These are phyloP conservation scores for Rotaria magnacalcarata DNA, from an alignment of 2,888 invertebrate genomes.

Conservation along the genomic window DNA sequence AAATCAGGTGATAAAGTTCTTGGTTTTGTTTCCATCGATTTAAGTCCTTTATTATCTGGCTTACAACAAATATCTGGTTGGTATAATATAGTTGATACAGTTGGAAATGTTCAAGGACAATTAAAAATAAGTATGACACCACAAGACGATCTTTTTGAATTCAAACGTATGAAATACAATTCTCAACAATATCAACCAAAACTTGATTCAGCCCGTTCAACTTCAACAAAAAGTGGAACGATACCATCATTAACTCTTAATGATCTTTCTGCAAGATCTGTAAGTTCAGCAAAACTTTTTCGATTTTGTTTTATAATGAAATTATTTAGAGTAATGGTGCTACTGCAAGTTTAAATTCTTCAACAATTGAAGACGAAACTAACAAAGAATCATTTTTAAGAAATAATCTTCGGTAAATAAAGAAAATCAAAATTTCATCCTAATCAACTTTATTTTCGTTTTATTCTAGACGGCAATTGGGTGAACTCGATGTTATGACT, in stretches of 20 bases:
- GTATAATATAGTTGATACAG: conserved; percentile 59
- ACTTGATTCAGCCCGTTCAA: background rate
- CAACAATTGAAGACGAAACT: background rate
- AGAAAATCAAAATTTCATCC: background rate
- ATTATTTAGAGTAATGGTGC: background rate
- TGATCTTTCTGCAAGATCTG: conserved; percentile 30
- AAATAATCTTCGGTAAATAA: conserved; percentile 1
- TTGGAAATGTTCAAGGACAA: conserved; percentile 57
- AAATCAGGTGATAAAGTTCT: conserved; percentile 53
- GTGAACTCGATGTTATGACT: conserved; percentile 14
- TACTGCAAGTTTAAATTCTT: background rate
- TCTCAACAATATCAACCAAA: background rate
- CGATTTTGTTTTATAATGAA: too few relatives aligned
- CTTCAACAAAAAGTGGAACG: background rate
- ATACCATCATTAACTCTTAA: background rate
- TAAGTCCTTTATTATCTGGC: conserved; percentile 54
- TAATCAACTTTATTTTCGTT: background rate
- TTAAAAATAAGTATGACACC: conserved; percentile 53
- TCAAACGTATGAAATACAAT: conserved; percentile 12
- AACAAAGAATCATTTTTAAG: background rate
- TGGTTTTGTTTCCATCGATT: conserved; percentile 59
- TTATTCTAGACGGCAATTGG: conserved; percentile 1
- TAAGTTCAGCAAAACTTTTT: background rate
- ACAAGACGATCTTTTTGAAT: conserved; percentile 38
- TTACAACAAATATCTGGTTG: conserved; percentile 57